A percentile compares a stretch with the other conserved stretches of the same genome.
Conservation (phyloP, 2,888 invertebrate genomes). For the Metellina segmentata region DNA sequence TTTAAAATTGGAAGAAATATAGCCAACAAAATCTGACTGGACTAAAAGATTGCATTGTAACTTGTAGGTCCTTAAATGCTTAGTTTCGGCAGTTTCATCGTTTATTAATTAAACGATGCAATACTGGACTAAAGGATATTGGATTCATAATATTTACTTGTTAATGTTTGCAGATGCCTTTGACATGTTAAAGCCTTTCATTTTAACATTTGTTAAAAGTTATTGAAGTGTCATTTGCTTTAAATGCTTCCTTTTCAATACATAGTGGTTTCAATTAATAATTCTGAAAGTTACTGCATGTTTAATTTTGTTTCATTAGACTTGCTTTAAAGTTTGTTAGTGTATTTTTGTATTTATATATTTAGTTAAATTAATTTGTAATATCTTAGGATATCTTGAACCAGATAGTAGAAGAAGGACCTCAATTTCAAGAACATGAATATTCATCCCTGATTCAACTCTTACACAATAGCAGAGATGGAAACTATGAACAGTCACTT, state of each 20-base stretch:
- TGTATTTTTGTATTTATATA: slow-evolving; percentile 7
- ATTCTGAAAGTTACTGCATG: neutral
- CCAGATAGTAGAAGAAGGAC: slow-evolving; percentile 91
- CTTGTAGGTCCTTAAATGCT: too few relatives aligned
- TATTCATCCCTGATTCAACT: slow-evolving; percentile 87
- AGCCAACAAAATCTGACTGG: too few relatives aligned
- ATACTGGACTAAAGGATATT: too few relatives aligned
- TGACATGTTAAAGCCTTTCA: too few relatives aligned
- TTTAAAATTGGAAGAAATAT: too few relatives aligned
- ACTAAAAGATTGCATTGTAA: too few relatives aligned
- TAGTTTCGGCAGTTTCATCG: too few relatives aligned
- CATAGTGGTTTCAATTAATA: neutral
- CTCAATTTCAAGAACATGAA: slow-evolving; percentile 92
- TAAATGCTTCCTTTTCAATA: neutral
- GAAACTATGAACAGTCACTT: slow-evolving; percentile 66
- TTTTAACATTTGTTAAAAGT: neutral
- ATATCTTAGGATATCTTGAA: slow-evolving; percentile 88
- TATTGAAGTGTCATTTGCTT: neutral
- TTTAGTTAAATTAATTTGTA: too few relatives aligned
- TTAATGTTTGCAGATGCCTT: too few relatives aligned
- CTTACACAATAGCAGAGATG: slow-evolving; percentile 75
- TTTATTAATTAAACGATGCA: too few relatives aligned
- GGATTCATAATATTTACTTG: too few relatives aligned
- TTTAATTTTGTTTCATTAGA: slow-evolving; percentile 41
- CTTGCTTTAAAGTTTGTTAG: slow-evolving; percentile 72